Conservation (phyloP, 1,140 invertebrate species). For the Drosophila kanapiae region DNA sequence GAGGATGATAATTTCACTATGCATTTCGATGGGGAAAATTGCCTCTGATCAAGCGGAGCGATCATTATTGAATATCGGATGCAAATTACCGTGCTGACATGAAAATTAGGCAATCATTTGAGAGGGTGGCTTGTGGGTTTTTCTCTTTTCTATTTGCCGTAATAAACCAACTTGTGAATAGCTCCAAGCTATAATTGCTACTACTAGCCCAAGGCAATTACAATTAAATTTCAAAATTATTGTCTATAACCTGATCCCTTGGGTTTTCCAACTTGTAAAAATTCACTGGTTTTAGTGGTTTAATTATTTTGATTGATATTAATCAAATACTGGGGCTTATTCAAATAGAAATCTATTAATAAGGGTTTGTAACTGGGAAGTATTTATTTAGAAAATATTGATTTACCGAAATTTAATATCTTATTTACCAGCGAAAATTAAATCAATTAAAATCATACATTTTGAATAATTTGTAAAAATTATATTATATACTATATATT, state of each 20-base stretch:
- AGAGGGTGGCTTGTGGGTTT: not conserved
- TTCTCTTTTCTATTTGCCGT: not conserved
- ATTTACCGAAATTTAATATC: no score
- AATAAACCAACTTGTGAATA: not conserved
- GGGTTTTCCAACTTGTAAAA: no score
- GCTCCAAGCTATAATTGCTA: not conserved
- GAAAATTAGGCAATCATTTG: constrained; percentile 2
- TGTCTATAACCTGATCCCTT: not conserved
- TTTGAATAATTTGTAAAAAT: no score
- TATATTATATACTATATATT: no score
- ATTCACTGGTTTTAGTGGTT: no score
- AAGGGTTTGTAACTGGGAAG: no score
- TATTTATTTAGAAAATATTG: no score
- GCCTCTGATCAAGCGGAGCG: not conserved
- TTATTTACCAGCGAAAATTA: no score
- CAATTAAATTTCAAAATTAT: not conserved
- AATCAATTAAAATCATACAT: no score
- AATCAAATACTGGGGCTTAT: no score
- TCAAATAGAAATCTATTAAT: no score
- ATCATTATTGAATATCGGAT: constrained; percentile 6
- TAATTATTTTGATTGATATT: no score
- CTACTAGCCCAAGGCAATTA: not conserved
- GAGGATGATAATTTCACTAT: not conserved
- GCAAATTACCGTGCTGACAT: constrained; percentile 8
- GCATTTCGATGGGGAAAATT: constrained; percentile 11